These are phyloP conservation scores for Diorhabda carinulata DNA, from an alignment of 1,140 invertebrate genomes.

Conservation along the genomic window DNA sequence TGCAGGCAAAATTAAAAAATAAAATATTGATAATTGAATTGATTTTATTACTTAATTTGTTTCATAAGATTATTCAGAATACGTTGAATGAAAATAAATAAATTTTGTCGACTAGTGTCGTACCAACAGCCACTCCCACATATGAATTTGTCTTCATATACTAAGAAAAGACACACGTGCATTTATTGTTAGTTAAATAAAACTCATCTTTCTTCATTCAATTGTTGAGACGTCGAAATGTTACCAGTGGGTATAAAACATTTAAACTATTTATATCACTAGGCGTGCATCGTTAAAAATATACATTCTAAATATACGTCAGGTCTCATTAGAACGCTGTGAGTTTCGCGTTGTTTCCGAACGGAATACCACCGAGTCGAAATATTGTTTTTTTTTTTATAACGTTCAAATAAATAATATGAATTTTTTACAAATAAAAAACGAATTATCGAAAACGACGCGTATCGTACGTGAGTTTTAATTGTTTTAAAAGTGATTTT, in stretches of 20 bases:
- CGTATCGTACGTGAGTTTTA: neutral
- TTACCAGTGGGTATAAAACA: slow-evolving; percentile 12
- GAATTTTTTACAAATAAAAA: slow-evolving; percentile 8
- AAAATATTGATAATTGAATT: no score
- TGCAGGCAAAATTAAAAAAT: no score
- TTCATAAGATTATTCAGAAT: no score
- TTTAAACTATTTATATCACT: slow-evolving; percentile 35
- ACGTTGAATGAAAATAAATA: no score
- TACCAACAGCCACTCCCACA: neutral
- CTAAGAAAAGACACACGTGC: neutral
- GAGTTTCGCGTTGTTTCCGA: slow-evolving; percentile 15
- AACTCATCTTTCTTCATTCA: slow-evolving; percentile 25
- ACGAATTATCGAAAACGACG: slow-evolving; percentile 28
- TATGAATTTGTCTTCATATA: neutral
- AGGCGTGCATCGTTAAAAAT: slow-evolving; percentile 35
- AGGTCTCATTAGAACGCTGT: slow-evolving; percentile 8
- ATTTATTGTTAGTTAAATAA: slow-evolving; percentile 9
- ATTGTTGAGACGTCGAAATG: slow-evolving; percentile 19
- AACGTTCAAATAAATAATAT: slow-evolving; percentile 8
- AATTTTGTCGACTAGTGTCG: no score
- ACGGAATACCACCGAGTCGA: neutral
- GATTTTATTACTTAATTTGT: no score
- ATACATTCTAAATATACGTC: slow-evolving; percentile 38
- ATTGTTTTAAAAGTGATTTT: no score
- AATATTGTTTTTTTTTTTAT: neutral